These are phyloP conservation scores for Meandrusa payeni DNA, from an alignment of 2,888 invertebrate genomes.

Conservation along the genomic window DNA sequence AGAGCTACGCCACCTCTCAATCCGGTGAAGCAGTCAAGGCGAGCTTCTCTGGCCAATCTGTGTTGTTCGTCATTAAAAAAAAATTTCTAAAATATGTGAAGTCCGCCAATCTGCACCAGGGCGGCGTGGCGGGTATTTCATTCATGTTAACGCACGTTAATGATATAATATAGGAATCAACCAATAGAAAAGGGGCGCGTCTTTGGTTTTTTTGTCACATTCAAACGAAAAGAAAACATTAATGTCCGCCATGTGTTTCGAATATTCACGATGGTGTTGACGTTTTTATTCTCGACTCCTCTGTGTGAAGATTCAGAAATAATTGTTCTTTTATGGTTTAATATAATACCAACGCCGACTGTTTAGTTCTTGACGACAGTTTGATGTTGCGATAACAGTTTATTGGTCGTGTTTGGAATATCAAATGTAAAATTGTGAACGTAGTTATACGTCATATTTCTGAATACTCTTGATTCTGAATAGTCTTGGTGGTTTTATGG, in stretches of 20 bases:
- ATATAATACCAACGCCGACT: conserved; percentile 68
- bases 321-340: conserved; percentile 66
- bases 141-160: too few relatives aligned
- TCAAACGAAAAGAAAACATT: conserved; percentile 27
- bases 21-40: too few relatives aligned
- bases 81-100: too few relatives aligned
- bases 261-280: conserved; percentile 56
- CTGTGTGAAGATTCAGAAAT: conserved; percentile 69
- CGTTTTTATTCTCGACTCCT: conserved; percentile 56
- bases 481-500: conserved; percentile 28
- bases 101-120: too few relatives aligned
- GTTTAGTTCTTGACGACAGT: conserved; percentile 63
- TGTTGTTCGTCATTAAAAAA: too few relatives aligned
- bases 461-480: too few relatives aligned
- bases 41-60: too few relatives aligned
- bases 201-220: conserved; percentile 3
- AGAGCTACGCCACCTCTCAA: too few relatives aligned
- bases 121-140: too few relatives aligned
- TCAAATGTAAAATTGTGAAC: conserved; percentile 26
- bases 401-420: conserved; percentile 31
- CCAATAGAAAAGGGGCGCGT: too few relatives aligned
- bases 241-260: conserved; percentile 54
- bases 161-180: too few relatives aligned
- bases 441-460: conserved; percentile 12
- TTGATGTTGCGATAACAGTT: conserved; percentile 54